phyloP scores from a whole-genome alignment of 1,140 invertebrate genomes.

The Saxidomus purpurata region DNA sequence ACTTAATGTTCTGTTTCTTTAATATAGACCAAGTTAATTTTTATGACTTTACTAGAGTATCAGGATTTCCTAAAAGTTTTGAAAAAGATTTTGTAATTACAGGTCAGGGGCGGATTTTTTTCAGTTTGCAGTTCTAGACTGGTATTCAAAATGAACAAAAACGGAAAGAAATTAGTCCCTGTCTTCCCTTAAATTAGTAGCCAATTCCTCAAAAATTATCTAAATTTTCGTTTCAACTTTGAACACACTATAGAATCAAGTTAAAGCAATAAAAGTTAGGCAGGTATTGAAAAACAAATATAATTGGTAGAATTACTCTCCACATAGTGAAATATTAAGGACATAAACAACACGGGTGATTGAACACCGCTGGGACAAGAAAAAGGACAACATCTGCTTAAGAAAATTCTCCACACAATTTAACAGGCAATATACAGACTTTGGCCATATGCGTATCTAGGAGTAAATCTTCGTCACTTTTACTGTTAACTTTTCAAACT shows the following conservation, averaged over 20 bases:
- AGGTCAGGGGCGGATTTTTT: neutral
- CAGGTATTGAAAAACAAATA: conserved; percentile 31
- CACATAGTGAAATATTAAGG: neutral
- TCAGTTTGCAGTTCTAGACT: neutral
- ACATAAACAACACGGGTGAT: conserved; percentile 3
- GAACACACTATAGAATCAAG: neutral
- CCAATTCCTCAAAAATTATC: neutral
- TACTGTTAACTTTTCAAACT: conserved; percentile 17
- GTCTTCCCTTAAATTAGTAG: neutral
- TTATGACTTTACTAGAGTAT: no score
- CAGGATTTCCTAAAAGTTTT: no score
- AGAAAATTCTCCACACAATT: neutral
- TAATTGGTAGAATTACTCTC: conserved; percentile 10
- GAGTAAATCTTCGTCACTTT: conserved; percentile 14
- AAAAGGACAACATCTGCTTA: conserved; percentile 12
- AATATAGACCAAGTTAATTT: no score
- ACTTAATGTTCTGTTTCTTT: no score
- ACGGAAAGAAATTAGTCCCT: neutral
- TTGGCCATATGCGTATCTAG: conserved; percentile 19
- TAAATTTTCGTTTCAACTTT: conserved; percentile 23
- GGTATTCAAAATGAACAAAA: neutral
- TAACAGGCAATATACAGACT: conserved; percentile 3
- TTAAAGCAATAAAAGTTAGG: neutral
- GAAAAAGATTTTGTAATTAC: neutral
- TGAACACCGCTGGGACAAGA: neutral